Base-by-base conservation (phyloP, 1,140 invertebrate species). In the Drosophila elegans region DNA sequence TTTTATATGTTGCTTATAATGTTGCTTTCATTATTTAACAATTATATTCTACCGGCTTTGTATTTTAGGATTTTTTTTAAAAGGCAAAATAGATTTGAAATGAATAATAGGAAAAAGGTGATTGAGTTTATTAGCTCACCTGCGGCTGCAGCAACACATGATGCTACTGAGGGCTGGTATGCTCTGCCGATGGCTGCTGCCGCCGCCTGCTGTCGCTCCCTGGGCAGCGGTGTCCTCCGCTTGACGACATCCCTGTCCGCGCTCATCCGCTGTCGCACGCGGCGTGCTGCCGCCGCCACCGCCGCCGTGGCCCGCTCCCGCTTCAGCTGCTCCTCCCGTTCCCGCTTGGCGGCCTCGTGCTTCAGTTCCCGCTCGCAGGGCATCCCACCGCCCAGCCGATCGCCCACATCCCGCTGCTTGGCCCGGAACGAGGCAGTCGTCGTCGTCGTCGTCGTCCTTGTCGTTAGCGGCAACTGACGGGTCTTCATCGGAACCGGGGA, bases 321-420 rank as follows among this genome's bases (percentile, higher is more conserved):
- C 41, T 68, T 83, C 41, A 56, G 38, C 38, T 74, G 60, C 62
- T 72, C 68, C 44, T 91, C 72, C 38, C 63, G 60, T 38, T 90
- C 74, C 16, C 49, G 67, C 7, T 55, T 48, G 9, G 69, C 60
- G 16, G 56, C 56, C 39, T 82, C 64, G 16, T 81, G 80, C 32
- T 44, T 66, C 10, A 59, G 44, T 49, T 63, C 91, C n/a, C 78
- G 78, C 36, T 90, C 78, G 46, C 80, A 81, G 29, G 55, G 49
- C 7, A 67, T 27, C 0, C 29, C 36, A 11, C 10, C 36, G 13
- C 10, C 11, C 6, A 34, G 27, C 42, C 48, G 29, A 21, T 44
- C 32, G 27, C 27, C 48, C 29, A 69, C 12, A 12, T 53, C 45
- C 10, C 56, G 41, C 42, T 59, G 27, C 25, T 61, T 76, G 10